A percentile compares a stretch with the other conserved stretches of the same genome.
These are phyloP conservation scores for Naja naja DNA, from an alignment of 2,113 vertebrate species.

Conservation along the genomic window DNA sequence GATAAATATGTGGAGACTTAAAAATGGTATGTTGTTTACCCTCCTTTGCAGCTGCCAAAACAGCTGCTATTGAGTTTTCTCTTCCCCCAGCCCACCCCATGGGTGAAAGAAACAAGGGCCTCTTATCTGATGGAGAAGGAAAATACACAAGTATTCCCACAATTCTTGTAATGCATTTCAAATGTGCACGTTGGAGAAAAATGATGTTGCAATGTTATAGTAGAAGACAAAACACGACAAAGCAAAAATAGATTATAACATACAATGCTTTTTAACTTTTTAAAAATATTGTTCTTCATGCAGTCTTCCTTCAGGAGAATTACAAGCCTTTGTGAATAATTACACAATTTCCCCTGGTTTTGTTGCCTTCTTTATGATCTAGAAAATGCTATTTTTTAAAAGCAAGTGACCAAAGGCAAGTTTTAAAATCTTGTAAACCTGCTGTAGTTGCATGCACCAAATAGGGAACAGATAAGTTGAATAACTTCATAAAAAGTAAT, in stretches of 20 bases:
- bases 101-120: slow-evolving; percentile 49
- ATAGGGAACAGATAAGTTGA: neutral
- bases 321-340: neutral
- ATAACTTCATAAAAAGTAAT: neutral
- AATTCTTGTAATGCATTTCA: slow-evolving; percentile 41
- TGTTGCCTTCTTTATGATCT: neutral
- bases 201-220: neutral
- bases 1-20: slow-evolving; percentile 61
- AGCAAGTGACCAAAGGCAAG: neutral
- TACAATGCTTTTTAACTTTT: neutral
- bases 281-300: neutral
- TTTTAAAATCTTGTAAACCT: neutral
- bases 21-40: slow-evolving; percentile 65
- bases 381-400: neutral
- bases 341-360: neutral
- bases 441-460: neutral
- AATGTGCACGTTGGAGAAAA: slow-evolving; percentile 19
- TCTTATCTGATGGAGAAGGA: slow-evolving; percentile 54
- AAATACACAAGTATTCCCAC: slow-evolving; percentile 44
- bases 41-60: slow-evolving; percentile 61
- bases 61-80: slow-evolving; percentile 53
- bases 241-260: neutral
- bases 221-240: neutral
- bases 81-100: neutral
- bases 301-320: neutral